Conservation (phyloP, 2,888 invertebrate genomes). For the Strigamia crassipes region DNA sequence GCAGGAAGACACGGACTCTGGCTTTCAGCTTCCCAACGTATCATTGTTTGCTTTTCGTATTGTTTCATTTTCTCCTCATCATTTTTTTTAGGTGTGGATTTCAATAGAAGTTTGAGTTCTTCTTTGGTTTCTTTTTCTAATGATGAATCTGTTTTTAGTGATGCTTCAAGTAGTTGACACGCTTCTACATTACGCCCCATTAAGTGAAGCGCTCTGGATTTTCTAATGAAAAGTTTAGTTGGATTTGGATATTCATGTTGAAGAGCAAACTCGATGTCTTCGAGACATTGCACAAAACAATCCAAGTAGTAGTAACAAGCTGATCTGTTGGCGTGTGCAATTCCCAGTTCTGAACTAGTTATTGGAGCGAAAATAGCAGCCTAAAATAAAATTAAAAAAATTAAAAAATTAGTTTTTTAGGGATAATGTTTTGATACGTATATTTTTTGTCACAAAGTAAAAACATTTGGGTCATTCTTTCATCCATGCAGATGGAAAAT, state of each 20-base stretch:
- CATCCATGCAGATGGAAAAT: not conserved
- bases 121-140: not conserved
- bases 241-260: not conserved
- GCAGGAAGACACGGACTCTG: not conserved
- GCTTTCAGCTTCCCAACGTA: not conserved
- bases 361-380: not conserved
- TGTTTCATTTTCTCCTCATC: not conserved
- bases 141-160: not conserved
- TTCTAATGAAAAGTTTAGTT: not conserved
- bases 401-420: no score
- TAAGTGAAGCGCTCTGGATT: not conserved
- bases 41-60: not conserved
- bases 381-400: not conserved
- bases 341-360: not conserved
- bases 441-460: not conserved
- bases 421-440: not conserved
- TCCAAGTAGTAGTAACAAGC: conserved; percentile 26
- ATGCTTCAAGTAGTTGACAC: not conserved
- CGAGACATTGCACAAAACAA: not conserved
- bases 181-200: not conserved
- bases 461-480: not conserved
- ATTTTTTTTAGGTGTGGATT: not conserved
- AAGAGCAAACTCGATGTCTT: not conserved
- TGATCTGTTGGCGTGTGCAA: not conserved
- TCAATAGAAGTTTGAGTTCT: not conserved